Percentiles rank a stretch among this genome's conserved stretches.
phyloP scores from a whole-genome alignment of 1,140 invertebrate genomes.

The Paralvinella palmiformis region DNA sequence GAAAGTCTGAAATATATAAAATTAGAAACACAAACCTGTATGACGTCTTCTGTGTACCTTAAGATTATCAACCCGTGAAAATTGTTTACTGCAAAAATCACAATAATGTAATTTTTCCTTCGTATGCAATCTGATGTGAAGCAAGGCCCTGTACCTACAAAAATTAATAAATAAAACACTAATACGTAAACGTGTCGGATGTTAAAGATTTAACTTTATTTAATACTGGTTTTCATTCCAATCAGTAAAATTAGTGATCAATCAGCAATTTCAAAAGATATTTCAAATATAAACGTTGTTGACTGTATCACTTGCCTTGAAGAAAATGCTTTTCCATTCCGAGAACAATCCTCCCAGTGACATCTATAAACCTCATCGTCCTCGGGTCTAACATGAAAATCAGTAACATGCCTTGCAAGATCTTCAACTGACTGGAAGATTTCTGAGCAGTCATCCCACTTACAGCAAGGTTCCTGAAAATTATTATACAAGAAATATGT shows the following conservation, averaged over 20 bases:
- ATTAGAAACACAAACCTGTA: too few relatives aligned
- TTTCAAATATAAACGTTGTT: too few relatives aligned
- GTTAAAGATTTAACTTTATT: too few relatives aligned
- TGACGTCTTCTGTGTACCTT: slow-evolving; percentile 85
- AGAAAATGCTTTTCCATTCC: slow-evolving; percentile 79
- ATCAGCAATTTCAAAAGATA: too few relatives aligned
- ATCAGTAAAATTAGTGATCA: too few relatives aligned
- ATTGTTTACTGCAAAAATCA: slow-evolving; percentile 75
- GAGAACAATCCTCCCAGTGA: slow-evolving; percentile 72
- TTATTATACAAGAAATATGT: too few relatives aligned
- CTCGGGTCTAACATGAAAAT: slow-evolving; percentile 68
- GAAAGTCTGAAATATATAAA: too few relatives aligned
- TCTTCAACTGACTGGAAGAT: slow-evolving; percentile 63
- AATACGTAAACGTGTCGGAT: too few relatives aligned
- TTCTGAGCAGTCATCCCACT: slow-evolving; percentile 55
- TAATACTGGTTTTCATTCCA: too few relatives aligned
- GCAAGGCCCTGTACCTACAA: slow-evolving; percentile 81
- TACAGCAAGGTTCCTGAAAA: too few relatives aligned
- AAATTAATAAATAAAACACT: too few relatives aligned
- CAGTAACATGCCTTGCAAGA: slow-evolving; percentile 71
- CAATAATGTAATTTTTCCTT: slow-evolving; percentile 84
- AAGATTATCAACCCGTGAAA: slow-evolving; percentile 80
- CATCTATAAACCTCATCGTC: slow-evolving; percentile 75
- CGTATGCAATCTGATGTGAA: slow-evolving; percentile 81
- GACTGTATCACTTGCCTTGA: slow-evolving; percentile 70